Base-by-base conservation (phyloP, 2,888 invertebrate genomes). In the Scaptomyza flava region DNA sequence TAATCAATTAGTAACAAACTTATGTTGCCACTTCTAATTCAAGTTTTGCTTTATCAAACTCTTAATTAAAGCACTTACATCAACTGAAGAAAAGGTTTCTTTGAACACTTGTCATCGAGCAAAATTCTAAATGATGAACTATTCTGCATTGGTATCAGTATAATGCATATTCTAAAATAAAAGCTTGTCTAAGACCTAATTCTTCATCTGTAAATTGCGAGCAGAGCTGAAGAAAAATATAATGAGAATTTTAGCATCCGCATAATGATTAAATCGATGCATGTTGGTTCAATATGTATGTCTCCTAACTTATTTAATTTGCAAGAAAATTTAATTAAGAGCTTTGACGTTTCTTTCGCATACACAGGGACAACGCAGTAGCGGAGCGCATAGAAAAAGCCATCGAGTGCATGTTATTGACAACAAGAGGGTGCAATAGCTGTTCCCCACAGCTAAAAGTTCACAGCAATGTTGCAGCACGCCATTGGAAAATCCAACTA, bases 391-490 rank as follows among this genome's bases (percentile, higher is more conserved):
- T 43, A 27, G 51, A 20, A 38, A 51, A 20, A 46, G 30, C 41
- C 33, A 71, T 60, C 53, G 66, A 76, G 74, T 67, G 70, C 51
- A 81, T 72, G 50, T 68, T 76, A 79, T 81, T 81, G 73, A 59
- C 47, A 56, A 41, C 17, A 11, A 58, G 47, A 31, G 43, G 38
- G 14, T 12, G 38, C 36, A 23, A 36, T n/a, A 54, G 63, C 50
- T 62, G 62, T 48, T 56, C 64, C 33, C 30, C 14, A 47, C 69
- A 79, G 58, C 84, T 66, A 45, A 53, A 61, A 67, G 68, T 74
- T 64, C 59, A 72, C 74, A 66, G 72, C 78, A 77, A 81, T 81
- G 85, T 74, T 82, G 67, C 85, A 74, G 54, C 54, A 58, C 45
- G 53, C 53, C 46, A 62, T 74, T 57, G 61, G 45, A 72, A 38